These are phyloP conservation scores for Pissodes strobi DNA, from an alignment of 1,140 invertebrate species.

Conservation along the genomic window DNA sequence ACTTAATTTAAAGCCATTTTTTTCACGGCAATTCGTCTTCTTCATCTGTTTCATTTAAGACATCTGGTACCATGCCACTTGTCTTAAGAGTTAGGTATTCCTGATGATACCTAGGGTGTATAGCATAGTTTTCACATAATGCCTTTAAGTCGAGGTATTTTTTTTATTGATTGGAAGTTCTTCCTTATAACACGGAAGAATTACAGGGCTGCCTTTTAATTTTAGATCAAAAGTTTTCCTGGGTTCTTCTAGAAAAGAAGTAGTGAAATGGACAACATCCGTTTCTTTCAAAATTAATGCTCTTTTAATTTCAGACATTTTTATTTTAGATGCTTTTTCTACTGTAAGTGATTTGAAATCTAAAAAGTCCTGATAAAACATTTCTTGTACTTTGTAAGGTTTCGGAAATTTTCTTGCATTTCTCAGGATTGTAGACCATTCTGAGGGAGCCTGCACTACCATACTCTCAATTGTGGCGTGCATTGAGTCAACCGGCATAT, in stretches of 20 bases:
- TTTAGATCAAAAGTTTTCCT: not conserved
- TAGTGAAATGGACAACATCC: not conserved
- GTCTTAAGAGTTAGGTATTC: not conserved
- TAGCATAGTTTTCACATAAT: not conserved
- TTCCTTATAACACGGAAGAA: not conserved
- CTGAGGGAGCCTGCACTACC: not conserved
- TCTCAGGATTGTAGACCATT: not conserved
- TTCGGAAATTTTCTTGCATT: not conserved
- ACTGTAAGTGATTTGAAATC: not conserved
- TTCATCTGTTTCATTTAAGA: not conserved
- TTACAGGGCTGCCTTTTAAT: not conserved
- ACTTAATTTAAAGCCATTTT: too few relatives aligned
- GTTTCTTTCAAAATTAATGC: not conserved
- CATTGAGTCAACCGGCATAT: constrained; percentile 11
- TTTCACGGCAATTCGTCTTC: too few relatives aligned
- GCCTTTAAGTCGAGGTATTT: not conserved
- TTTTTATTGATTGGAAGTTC: not conserved
- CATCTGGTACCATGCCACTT: not conserved
- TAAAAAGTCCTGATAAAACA: not conserved
- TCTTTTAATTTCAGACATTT: not conserved
- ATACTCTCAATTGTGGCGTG: constrained; percentile 12
- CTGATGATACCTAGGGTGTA: not conserved
- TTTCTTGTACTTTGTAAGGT: not conserved
- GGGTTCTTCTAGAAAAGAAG: not conserved
- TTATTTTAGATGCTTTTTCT: not conserved